phyloP scores from a whole-genome alignment of 1,140 invertebrate genomes.

The Triops longicaudatus region DNA sequence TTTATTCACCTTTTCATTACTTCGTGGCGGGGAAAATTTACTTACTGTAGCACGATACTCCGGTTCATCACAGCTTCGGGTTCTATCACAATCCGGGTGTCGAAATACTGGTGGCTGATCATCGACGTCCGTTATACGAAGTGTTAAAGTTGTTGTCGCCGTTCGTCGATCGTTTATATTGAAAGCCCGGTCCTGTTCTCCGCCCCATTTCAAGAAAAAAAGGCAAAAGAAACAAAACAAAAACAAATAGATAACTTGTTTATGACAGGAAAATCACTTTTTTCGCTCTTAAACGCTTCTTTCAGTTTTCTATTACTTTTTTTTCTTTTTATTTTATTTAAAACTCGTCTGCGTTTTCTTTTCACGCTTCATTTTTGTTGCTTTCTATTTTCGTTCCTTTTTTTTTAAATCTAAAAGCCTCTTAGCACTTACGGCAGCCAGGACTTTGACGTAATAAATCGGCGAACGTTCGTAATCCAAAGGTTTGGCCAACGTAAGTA shows the following conservation, averaged over 20 bases:
- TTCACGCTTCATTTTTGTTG: too few relatives aligned
- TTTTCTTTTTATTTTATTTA: too few relatives aligned
- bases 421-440: conserved; percentile 67
- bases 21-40: conserved; percentile 24
- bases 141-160: conserved; percentile 71
- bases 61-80: background rate
- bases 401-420: background rate
- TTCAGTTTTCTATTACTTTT: too few relatives aligned
- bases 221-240: background rate
- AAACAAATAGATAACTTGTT: background rate
- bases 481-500: conserved; percentile 76
- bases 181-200: conserved; percentile 65
- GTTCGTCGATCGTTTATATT: conserved; percentile 63
- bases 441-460: conserved; percentile 76
- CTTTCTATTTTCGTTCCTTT: background rate
- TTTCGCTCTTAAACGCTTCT: background rate
- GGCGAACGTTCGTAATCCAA: conserved; percentile 84
- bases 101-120: conserved; percentile 65
- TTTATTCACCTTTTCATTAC: too few relatives aligned
- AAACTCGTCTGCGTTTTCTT: too few relatives aligned
- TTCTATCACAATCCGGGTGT: conserved; percentile 24
- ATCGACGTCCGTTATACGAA: conserved; percentile 77
- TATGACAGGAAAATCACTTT: background rate
- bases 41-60: conserved; percentile 27
- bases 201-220: conserved; percentile 33